Evolutionary conservation across 2,888 invertebrate species (phyloP).

Genomic region (Apamea epomidion): DNA sequence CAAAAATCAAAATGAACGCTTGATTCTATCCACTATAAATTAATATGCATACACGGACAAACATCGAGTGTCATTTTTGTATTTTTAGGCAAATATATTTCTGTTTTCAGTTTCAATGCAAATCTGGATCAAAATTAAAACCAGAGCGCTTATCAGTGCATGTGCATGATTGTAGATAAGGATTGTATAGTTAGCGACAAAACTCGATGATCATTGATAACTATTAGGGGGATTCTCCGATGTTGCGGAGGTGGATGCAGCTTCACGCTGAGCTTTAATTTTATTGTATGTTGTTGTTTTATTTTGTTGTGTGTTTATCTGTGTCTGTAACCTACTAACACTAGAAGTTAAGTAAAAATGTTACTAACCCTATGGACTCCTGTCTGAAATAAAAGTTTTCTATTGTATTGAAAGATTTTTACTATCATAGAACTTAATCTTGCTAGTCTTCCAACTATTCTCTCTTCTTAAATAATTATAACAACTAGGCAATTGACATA

Average conservation of each 20-base stretch:
- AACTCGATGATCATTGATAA: neutral
- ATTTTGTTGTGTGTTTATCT: too few species aligned
- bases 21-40: constrained; percentile 36
- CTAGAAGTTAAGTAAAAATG: too few species aligned
- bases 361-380: too few species aligned
- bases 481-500: neutral
- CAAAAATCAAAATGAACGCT: constrained; percentile 45
- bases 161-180: constrained; percentile 14
- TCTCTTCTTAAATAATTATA: neutral
- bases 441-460: neutral
- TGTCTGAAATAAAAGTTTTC: too few species aligned
- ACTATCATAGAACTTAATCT: neutral
- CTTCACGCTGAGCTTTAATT: too few species aligned
- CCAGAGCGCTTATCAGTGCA: neutral
- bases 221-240: too few species aligned
- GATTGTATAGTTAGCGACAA: constrained; percentile 6
- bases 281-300: too few species aligned
- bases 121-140: constrained; percentile 6
- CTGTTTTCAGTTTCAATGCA: constrained; percentile 11
- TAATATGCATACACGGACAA: constrained; percentile 11
- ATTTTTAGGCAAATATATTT: constrained; percentile 25
- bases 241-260: too few species aligned
- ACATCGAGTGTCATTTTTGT: constrained; percentile 10
- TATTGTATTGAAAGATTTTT: neutral
- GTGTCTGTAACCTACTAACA: too few species aligned